Evolutionary conservation across 1,140 invertebrate species (phyloP).

Genomic region (Himalopsyche phryganea): DNA sequence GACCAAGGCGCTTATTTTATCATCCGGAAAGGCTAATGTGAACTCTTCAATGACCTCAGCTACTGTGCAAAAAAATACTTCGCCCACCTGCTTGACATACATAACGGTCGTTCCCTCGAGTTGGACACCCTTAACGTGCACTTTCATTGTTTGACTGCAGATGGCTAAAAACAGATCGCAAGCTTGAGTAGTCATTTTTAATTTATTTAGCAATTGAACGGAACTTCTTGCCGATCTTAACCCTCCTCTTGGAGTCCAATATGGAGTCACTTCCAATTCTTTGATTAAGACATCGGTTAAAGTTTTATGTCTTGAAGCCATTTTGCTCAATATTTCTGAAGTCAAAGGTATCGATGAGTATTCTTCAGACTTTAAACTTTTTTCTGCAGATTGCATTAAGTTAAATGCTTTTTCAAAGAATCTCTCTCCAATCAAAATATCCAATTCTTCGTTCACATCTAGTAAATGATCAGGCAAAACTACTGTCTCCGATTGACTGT

Average conservation of each 20-base stretch:
- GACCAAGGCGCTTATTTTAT: conserved; percentile 77
- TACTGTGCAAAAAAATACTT: conserved; percentile 85
- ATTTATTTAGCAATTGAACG: conserved; percentile 80
- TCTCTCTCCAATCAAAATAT: conserved; percentile 94
- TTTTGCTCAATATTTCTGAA: conserved; percentile 47
- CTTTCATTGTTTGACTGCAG: conserved; percentile 78
- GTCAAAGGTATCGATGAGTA: conserved; percentile 46
- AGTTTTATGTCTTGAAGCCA: conserved; percentile 72
- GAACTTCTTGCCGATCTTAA: conserved; percentile 81
- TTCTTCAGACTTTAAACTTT: conserved; percentile 45
- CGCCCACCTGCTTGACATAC: conserved; percentile 81
- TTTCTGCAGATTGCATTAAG: conserved; percentile 64
- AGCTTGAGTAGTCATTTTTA: conserved; percentile 74
- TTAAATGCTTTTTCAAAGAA: conserved; percentile 94
- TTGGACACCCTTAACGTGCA: conserved; percentile 80
- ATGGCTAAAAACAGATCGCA: conserved; percentile 85
- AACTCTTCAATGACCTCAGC: conserved; percentile 86
- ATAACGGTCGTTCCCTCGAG: conserved; percentile 81
- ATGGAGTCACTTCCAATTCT: conserved; percentile 82
- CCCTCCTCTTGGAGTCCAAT: conserved; percentile 90
- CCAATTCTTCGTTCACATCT: conserved; percentile 91
- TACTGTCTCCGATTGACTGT: conserved; percentile 54
- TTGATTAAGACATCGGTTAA: conserved; percentile 83
- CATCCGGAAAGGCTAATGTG: conserved; percentile 72
- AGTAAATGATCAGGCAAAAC: conserved; percentile 82